phyloP scores from a whole-genome alignment of 2,888 invertebrate species.

The Drosophila subquinaria region DNA sequence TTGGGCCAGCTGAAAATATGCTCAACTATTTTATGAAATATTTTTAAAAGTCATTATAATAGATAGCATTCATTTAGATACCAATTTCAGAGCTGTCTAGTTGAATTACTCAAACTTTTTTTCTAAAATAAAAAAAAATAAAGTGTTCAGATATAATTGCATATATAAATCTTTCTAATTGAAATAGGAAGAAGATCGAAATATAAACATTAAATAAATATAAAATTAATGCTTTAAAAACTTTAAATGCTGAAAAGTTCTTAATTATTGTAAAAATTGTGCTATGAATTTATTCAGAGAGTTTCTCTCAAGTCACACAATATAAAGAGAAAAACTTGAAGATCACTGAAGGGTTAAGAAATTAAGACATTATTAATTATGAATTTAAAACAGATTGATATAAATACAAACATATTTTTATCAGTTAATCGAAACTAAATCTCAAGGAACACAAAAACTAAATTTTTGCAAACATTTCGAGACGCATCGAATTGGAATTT shows the following conservation, averaged over 20 bases:
- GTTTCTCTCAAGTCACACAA: background rate
- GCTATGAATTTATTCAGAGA: no score
- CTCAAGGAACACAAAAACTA: background rate
- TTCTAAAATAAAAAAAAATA: background rate
- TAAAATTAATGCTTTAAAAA: no score
- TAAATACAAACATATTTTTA: background rate
- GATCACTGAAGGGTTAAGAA: background rate
- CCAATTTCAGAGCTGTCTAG: background rate
- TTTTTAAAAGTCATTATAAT: background rate
- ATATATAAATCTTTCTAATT: background rate
- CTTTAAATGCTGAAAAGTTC: no score
- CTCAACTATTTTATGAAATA: background rate
- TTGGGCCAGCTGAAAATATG: background rate
- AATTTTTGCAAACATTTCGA: background rate
- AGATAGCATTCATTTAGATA: background rate
- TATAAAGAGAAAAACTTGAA: background rate
- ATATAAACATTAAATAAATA: no score
- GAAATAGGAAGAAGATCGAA: background rate
- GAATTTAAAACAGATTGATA: background rate
- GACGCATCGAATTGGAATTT: slow-evolving; percentile 6
- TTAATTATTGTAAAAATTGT: background rate
- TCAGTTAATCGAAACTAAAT: background rate
- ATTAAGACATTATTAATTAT: background rate
- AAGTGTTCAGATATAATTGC: background rate
- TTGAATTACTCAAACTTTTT: background rate